Evolutionary conservation across 30 jellyfish, hydroid and myxozoan species (phyloP), one percentile per base, ranked within the genome.

Genomic region (Hydractinia symbiolongicarpus): DNA sequence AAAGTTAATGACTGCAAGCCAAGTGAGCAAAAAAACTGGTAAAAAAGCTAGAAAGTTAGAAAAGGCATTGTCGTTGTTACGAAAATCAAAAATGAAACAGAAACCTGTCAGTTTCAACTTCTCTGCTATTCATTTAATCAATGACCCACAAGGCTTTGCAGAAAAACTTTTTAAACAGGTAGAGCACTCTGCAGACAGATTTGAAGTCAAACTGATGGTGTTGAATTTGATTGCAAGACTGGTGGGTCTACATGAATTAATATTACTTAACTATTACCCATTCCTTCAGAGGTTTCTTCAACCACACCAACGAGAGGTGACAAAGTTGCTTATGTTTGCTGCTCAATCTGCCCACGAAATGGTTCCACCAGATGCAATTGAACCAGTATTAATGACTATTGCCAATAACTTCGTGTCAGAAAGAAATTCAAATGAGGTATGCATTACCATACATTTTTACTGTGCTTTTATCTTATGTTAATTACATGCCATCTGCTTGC

Each of bases 251-350:
- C 99, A 93, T 79, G 99, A 93, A 81, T 67, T 93, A 80, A 79
- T 93, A 17, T 58, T 93, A 76, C 78, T 88, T 55, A 88, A 88
- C 82, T 88, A 68, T 67, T 93, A 88, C 84, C 96, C 96, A 54
- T 93, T 84, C 72, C 84, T 88, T 9, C 99, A 88, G 61, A 70
- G 90, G 52, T 84, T 88, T 62, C 83, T 93, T 6, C 96, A 88
- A 82, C 99, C 99, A 14, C 99, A 93, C 72, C 99, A 93, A 70
- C 83, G 96, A 50, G 99, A 88, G 58, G 99, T 93, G 53, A 93
- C 96, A 67, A 93, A 93, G 77, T 79, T 93, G 71, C 81, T 93
- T 55, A 57, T 92, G 61, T 88, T 69, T 85, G 96, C 96, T 17
- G 99, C 99, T 19, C 99, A 93, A 82, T 81, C 97, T 6, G 72